Conservation (phyloP, 2,797 vertebrate species). For the Semaprochilodus insignis region DNA sequence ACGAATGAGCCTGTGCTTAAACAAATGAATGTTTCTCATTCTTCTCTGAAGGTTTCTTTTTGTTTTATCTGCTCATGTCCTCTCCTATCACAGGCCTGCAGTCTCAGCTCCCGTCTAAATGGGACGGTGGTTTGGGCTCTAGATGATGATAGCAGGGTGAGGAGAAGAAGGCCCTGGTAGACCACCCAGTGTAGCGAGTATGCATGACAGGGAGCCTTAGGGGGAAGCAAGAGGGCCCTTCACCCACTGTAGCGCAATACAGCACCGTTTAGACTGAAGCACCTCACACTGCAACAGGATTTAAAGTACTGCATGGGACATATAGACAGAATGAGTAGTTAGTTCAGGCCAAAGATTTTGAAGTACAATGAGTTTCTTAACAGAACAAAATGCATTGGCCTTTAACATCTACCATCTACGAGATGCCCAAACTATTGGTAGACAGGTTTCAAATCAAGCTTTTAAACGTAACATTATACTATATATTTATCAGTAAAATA, state of each 20-base stretch:
- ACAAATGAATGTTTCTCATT: slow-evolving; percentile 57
- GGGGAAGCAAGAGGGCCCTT: slow-evolving; percentile 47
- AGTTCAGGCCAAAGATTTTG: not conserved
- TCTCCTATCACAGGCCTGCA: slow-evolving; percentile 29
- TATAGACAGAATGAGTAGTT: slow-evolving; percentile 27
- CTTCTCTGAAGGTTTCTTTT: slow-evolving; percentile 71
- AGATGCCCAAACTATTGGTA: no score
- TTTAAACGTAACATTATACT: no score
- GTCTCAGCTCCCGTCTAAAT: not conserved
- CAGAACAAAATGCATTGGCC: not conserved
- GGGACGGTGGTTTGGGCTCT: slow-evolving; percentile 7
- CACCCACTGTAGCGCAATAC: not conserved
- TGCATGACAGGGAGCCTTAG: not conserved
- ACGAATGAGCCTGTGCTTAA: slow-evolving; percentile 62
- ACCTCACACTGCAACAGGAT: not conserved
- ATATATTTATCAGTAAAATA: no score
- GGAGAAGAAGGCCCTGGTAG: slow-evolving; percentile 59
- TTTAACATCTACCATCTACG: not conserved
- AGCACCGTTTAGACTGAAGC: not conserved
- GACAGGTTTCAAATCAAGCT: no score
- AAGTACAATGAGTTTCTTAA: not conserved
- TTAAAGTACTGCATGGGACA: not conserved
- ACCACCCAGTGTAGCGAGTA: slow-evolving; percentile 77
- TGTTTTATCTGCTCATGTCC: slow-evolving; percentile 69
- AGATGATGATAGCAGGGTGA: slow-evolving; percentile 11